Percentiles rank a stretch among this genome's conserved stretches.
These are phyloP conservation scores for Caenorhabditis plicata DNA, from an alignment of 2,888 invertebrate genomes.

Conservation along the genomic window DNA sequence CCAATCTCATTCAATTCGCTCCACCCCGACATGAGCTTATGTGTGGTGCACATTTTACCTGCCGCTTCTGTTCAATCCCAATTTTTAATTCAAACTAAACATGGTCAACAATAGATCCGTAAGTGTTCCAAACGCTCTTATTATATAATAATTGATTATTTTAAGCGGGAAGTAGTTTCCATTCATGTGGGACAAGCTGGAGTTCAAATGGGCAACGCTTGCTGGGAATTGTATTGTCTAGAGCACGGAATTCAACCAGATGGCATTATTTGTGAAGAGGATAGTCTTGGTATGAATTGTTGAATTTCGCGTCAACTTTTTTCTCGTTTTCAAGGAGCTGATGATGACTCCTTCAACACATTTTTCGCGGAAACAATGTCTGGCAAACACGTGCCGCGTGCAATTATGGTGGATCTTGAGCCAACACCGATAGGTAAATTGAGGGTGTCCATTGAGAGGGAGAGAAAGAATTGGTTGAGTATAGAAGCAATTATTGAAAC, in stretches of 20 bases:
- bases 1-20: slow-evolving; percentile 1
- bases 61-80: too few species aligned
- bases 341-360: slow-evolving; percentile 88
- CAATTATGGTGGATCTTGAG: slow-evolving; percentile 56
- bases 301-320: neutral
- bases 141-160: neutral
- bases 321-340: slow-evolving; percentile 35
- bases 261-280: slow-evolving; percentile 57
- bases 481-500: too few species aligned
- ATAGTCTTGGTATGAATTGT: slow-evolving; percentile 22
- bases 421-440: slow-evolving; percentile 57
- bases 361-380: slow-evolving; percentile 73
- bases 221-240: slow-evolving; percentile 72
- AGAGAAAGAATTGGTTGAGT: too few species aligned
- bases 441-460: too few species aligned
- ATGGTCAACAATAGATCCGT: slow-evolving; percentile 45
- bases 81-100: neutral
- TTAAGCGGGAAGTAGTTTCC: slow-evolving; percentile 59
- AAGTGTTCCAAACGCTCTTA: slow-evolving; percentile 5
- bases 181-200: slow-evolving; percentile 62
- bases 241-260: slow-evolving; percentile 71
- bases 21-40: too few species aligned
- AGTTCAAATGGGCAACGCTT: slow-evolving; percentile 69
- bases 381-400: slow-evolving; percentile 74
- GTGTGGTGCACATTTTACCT: slow-evolving; percentile 1